Conservation (phyloP, 2,888 invertebrate species). For the Nasonia oneida region DNA sequence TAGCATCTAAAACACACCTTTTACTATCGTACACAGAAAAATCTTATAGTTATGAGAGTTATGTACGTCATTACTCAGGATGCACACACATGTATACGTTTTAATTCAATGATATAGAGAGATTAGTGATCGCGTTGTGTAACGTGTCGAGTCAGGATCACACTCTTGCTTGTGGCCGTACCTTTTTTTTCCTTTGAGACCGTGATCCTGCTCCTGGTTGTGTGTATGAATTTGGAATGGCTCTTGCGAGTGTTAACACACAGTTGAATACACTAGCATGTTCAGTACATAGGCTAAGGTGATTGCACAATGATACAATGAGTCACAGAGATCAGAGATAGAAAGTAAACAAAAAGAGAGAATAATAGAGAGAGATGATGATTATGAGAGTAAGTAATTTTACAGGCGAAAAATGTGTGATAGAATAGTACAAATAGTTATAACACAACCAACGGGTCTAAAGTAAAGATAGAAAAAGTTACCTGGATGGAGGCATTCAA, state of each 20-base stretch:
- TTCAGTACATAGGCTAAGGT: conserved; percentile 33
- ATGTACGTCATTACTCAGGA: conserved; percentile 49
- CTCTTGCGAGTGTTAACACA: conserved; percentile 28
- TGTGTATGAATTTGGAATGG: not conserved
- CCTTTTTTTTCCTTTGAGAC: not conserved
- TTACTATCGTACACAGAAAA: conserved; percentile 75
- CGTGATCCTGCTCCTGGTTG: conserved; percentile 34
- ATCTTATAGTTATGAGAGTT: conserved; percentile 56
- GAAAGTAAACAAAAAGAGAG: conserved; percentile 17
- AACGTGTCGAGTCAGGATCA: not conserved
- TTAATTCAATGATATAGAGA: conserved; percentile 33
- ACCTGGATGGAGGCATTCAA: conserved; percentile 75
- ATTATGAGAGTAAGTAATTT: conserved; percentile 46
- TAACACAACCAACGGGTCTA: conserved; percentile 68
- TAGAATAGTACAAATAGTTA: conserved; percentile 51
- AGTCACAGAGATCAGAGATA: conserved; percentile 17
- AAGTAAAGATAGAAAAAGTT: conserved; percentile 74
- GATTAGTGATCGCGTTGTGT: conserved; percentile 10
- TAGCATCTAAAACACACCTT: conserved; percentile 77
- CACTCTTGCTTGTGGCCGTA: not conserved
- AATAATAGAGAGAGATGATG: conserved; percentile 18
- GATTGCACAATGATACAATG: conserved; percentile 26
- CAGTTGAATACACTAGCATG: conserved; percentile 44
- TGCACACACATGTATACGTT: conserved; percentile 40
- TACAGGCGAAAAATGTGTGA: conserved; percentile 64